These are phyloP conservation scores for Catocala fraxini DNA, from an alignment of 2,888 invertebrate genomes.

Conservation along the genomic window DNA sequence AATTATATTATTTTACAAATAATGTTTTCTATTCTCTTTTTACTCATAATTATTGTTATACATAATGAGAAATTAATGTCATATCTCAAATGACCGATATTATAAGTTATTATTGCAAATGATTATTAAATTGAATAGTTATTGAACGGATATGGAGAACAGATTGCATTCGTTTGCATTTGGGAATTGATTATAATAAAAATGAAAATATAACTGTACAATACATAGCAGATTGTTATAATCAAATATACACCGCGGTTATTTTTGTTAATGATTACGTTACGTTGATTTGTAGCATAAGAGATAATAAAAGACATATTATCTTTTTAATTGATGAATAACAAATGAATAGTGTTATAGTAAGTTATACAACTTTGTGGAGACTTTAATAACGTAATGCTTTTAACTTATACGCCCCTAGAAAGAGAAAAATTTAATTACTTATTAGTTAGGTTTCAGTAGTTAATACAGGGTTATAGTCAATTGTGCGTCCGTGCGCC, in stretches of 20 bases:
- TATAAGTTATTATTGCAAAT: constrained; percentile 63
- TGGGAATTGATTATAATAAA: constrained; percentile 78
- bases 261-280: constrained; percentile 48
- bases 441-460: constrained; percentile 78
- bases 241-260: constrained; percentile 48
- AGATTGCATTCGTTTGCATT: constrained; percentile 71
- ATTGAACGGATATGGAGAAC: constrained; percentile 48
- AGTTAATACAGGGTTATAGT: constrained; percentile 81
- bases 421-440: constrained; percentile 68
- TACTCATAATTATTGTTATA: constrained; percentile 70
- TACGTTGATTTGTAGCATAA: constrained; percentile 65
- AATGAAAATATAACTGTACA: constrained; percentile 52
- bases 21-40: constrained; percentile 64
- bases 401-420: constrained; percentile 82
- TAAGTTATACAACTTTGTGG: constrained; percentile 84
- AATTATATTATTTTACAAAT: constrained; percentile 59
- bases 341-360: constrained; percentile 70
- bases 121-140: constrained; percentile 42
- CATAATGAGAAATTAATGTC: constrained; percentile 71
- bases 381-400: constrained; percentile 81
- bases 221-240: constrained; percentile 54
- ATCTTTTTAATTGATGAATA: constrained; percentile 69
- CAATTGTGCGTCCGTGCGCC: constrained; percentile 84
- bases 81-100: constrained; percentile 77
- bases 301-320: constrained; percentile 67